Percentiles rank a stretch among this genome's conserved stretches.
Conservation (phyloP, 2,797 vertebrate species). For the Tarsius wallacei region DNA sequence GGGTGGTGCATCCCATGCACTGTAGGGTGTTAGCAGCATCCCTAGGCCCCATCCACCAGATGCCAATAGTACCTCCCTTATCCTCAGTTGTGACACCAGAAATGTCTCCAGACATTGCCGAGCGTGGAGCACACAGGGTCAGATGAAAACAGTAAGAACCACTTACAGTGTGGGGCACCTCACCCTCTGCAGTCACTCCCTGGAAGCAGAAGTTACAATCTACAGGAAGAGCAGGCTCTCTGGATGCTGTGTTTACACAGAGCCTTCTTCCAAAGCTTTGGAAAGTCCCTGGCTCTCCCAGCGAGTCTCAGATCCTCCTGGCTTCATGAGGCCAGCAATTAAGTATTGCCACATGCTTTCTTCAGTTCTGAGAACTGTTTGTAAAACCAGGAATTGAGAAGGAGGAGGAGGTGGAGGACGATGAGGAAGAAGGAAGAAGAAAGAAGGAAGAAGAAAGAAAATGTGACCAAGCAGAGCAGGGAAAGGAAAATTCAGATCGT, state of each 20-base stretch:
- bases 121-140: accelerated
- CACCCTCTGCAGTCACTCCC: accelerated
- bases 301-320: not conserved
- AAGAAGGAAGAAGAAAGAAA: too few species aligned
- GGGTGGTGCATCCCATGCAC: not conserved
- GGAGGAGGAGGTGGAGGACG: not conserved
- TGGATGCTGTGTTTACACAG: accelerated
- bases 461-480: not conserved
- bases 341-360: not conserved
- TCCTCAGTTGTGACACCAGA: not conserved
- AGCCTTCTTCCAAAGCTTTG: not conserved
- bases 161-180: accelerated
- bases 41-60: too few species aligned
- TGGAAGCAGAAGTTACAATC: accelerated
- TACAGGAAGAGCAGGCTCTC: accelerated
- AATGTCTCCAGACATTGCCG: not conserved
- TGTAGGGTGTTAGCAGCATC: accelerated
- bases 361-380: not conserved
- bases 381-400: not conserved
- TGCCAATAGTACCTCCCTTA: accelerated
- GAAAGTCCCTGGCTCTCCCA: conserved; percentile 4
- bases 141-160: too few species aligned
- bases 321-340: not conserved
- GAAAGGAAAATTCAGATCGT: not conserved
- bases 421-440: too few species aligned